phyloP scores from a whole-genome alignment of 2,888 invertebrate genomes.

The Carpatolechia fugitivella region DNA sequence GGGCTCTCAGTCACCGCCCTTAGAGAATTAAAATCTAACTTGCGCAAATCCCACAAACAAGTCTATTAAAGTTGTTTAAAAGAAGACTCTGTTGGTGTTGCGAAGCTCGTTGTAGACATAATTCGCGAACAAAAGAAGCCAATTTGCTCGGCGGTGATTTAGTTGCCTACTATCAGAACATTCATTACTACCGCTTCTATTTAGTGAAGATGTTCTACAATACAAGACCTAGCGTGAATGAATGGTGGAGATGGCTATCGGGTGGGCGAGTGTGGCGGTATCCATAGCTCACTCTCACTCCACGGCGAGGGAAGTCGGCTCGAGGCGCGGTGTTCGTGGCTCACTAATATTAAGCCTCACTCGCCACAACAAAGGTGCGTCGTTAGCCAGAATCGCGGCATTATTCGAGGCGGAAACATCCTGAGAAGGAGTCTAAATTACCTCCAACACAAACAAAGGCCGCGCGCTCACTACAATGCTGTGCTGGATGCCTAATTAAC shows the following conservation, averaged over 20 bases:
- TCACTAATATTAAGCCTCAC: background rate
- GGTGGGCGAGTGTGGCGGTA: background rate
- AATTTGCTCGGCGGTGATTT: constrained; percentile 1
- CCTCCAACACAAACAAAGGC: constrained; percentile 2
- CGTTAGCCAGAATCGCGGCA: background rate
- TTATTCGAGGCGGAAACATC: constrained; percentile 2
- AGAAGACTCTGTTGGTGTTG: background rate
- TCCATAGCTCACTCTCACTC: too few relatives aligned
- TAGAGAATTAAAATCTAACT: background rate
- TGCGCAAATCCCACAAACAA: background rate
- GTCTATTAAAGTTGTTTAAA: background rate
- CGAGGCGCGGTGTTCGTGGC: background rate
- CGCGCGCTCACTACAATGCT: background rate
- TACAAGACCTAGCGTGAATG: background rate
- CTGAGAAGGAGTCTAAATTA: background rate
- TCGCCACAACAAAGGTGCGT: constrained; percentile 6
- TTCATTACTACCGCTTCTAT: background rate
- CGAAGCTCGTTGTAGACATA: background rate
- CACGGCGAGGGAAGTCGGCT: background rate
- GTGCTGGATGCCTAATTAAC: background rate
- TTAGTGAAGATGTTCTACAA: constrained; percentile 1
- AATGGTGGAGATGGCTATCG: constrained; percentile 4
- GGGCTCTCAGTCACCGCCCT: background rate
- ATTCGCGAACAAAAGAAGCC: background rate
- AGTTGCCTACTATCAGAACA: background rate